Conservation (phyloP, 2,113 vertebrate species). For the Grammomys dolichurus region DNA sequence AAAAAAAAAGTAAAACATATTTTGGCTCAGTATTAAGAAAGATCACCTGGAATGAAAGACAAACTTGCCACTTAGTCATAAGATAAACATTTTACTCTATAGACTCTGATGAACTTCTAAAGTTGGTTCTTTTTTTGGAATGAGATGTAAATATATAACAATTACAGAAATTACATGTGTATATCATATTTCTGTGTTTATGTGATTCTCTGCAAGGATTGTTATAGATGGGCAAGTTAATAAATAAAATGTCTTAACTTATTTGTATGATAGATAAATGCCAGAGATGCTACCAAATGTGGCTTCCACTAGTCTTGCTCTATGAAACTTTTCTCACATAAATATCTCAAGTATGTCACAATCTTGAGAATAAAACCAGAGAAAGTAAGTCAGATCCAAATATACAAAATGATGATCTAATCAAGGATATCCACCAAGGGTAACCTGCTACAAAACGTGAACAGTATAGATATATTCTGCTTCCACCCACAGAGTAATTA, state of each 20-base stretch:
- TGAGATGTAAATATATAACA: conserved; percentile 1
- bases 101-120: conserved; percentile 32
- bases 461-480: conserved; percentile 51
- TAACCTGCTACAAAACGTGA: conserved; percentile 49
- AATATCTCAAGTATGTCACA: conserved; percentile 6
- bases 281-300: background rate
- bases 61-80: conserved; percentile 51
- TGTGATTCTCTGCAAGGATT: background rate
- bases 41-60: conserved; percentile 23
- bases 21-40: conserved; percentile 41
- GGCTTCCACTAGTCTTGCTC: background rate
- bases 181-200: background rate
- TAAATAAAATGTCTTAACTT: conserved; percentile 50
- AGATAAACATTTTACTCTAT: conserved; percentile 34
- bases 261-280: background rate
- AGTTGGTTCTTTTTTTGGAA: conserved; percentile 47
- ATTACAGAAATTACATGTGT: background rate
- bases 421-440: conserved; percentile 66
- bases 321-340: background rate
- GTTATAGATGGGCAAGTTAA: conserved; percentile 5
- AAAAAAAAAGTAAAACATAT: conserved; percentile 44
- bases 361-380: conserved; percentile 52
- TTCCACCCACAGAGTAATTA: conserved; percentile 77
- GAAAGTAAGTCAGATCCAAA: background rate
- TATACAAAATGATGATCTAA: conserved; percentile 41